Evolutionary conservation across 64 coral and sea anemone species (phyloP), one percentile per base, ranked within the genome.

Genomic region (Anthopleura sola): DNA sequence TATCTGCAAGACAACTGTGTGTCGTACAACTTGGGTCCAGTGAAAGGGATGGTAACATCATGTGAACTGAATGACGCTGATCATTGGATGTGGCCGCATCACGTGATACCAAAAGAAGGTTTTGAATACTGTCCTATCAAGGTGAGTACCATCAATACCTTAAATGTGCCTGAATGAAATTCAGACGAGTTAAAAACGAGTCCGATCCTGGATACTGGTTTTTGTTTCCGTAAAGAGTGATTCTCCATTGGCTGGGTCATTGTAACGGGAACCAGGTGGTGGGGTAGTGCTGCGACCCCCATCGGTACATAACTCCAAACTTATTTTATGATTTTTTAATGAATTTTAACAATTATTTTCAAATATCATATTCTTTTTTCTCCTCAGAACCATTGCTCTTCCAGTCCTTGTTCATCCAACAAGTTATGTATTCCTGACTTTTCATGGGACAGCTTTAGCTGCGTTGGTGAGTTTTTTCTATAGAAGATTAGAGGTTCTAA

Each of bases 11-110:
- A 16, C 68, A 18, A 75, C 12, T 75, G 68, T 75, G 24, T 75
- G 24, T 75, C 68, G 68, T 75, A 75, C 34, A 75, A 75, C 68
- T 75, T 75, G 24, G 68, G 68, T 75, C 68, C 68, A 75, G 68
- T 75, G 34, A 6, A 75, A 28, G 68, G 68, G 12, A 13, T 44
- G 40, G 4, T 8, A 44, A 44, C 4, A 44, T 44, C 40, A 44
- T 44, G 40, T 44, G 40, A 44, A 3, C 40, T 44, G 40, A 44
- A 44, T 44, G 40, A 44, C 40, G 40, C 40, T 44, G 40, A 44
- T 44, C 40, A 44, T 44, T 44, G 40, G 40, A 44, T 44, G 40
- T 44, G 40, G 40, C 40, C 40, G 40, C 40, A 29, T 28, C n/a
- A 32, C 68, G 34, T 28, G 68, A 24, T 24, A 26, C 13, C 24